Base-by-base conservation (phyloP, 2,888 invertebrate species). In the Rotaria macrura region DNA sequence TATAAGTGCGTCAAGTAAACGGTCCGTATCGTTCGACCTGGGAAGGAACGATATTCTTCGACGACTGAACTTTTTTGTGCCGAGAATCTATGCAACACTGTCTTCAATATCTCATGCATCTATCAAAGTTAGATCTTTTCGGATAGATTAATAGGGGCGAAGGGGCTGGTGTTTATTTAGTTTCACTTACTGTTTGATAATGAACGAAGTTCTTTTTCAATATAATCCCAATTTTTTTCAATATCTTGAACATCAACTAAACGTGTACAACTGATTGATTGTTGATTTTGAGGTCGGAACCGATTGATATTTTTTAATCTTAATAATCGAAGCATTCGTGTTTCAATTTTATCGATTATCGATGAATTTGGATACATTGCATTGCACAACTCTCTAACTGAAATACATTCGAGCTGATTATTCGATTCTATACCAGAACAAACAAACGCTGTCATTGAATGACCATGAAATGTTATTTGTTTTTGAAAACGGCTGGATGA, bases 281-380 rank as follows among this genome's bases (percentile, higher is more conserved):
- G 43, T 43, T 40, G 79, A 79, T 79, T 43, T 79, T 79, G 79
- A n/a, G 79, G 79, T 43, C 79, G 79, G 43, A 79, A 79, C n/a
- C 79, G 79, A 79, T 79, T 79, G 25, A 79, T 79, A 10, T 43
- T 43, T 79, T 79, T 79, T 5, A 25, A 10, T 43, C 79, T 23
- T 79, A 79, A 79, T 43, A 43, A 79, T 2, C 79, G 79, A 65
- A 65, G 65, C 20, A 65, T 20, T 65, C 14, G 17, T 65, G 34
- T 5, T 43, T 40, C 43, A 40, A 79, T 25, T n/a, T 79, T 79
- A 43, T 79, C 79, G 1, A 79, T 25, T 7, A 65, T 65, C 12
- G 40, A 25, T 12, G 43, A 40, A 43, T 43, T 43, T 1, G 79
- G 79, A 79, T n/a, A 79, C 10, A 79, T 12, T n/a, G n/a, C n/a